Base-by-base conservation (phyloP, 2,797 vertebrate species). In the Lutjanus argentimaculatus region DNA sequence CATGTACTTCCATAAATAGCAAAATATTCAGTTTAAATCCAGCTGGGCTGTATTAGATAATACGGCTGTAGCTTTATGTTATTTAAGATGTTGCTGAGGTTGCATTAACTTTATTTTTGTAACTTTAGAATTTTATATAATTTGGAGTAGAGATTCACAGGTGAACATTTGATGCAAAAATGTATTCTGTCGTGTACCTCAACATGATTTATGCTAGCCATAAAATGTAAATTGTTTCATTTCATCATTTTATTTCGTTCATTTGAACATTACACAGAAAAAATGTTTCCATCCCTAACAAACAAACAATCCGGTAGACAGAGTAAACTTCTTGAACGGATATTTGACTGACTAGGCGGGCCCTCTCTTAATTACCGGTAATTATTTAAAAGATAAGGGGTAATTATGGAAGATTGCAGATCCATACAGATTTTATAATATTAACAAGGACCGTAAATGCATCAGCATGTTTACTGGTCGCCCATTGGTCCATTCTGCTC, bases 401-500 rank as follows among this genome's bases (percentile, higher is more conserved):
- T 25, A 25, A 25, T 25, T 2, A 25, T 25, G 25, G 25, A 3
- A 3, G 25, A 25, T 25, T 25, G 25, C 25, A 25, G 30, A 36
- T 4, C 30, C 30, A 36, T 36, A 2, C 30, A 4, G 30, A 36
- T 36, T 36, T 36, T 36, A 36, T 36, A 3, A 36, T 36, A 36
- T 36, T 36, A 36, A 36, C 30, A 36, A 36, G 30, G 46, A 16
- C 11, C 10, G 0, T 66, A 48, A 85, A 90, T 0, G 66, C 84
- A 6, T 67, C 79, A 56, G 14, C 40, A 1, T 72, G 68, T 85
- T 90, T 77, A 70, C 85, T 30, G 16, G 1, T 13, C n/a, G 9
- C 1, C 30, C 49, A 91, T 91, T 91, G 85, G 90, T 79, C 57
- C 22, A 30, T 36, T 2, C 2, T 1, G 19, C 12, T 16, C 30